Evolutionary conservation across 2,797 vertebrate species (phyloP), one percentile per base, ranked within the genome.

Genomic region (Gymnothorax reevesii): DNA sequence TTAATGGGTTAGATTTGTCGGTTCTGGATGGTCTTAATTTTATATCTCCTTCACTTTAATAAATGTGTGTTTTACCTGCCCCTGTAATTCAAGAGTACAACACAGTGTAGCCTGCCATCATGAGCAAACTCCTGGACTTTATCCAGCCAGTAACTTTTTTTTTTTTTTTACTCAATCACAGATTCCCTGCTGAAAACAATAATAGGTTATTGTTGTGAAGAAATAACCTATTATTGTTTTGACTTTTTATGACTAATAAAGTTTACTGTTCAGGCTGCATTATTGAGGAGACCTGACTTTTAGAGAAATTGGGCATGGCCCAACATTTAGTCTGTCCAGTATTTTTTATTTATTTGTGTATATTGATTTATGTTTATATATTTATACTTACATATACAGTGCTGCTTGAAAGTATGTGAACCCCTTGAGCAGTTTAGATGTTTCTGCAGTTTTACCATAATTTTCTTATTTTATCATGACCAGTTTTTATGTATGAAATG

Each of bases 271-370:
- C n/a, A 7, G 8, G n/a, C 22, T 55, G 20, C 17, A 54, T 80
- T 80, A 80, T 80, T 55, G n/a, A 80, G 55, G 49, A 80, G 77
- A 55, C 17, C 52, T 55, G 6, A 20, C 75, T 52, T 79, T 79
- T 20, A 79, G 75, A 15, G 75, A 79, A 79, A 49, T 20, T 79
- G 20, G 52, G 20, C n/a, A 17, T 54, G 12, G 77, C 77, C 22
- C 49, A 80, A 80, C 49, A 49, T 55, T 22, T 54, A n/a, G 20
- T 80, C 17, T 7, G 77, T 15, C 15, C 42, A 20, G 49, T 22
- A 52, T 77, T 77, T 6, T 25, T 42, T 42, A 42, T 42, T 42
- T 42, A 42, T 42, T 42, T 42, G 2, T n/a, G n/a, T n/a, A n/a
- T n/a, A n/a, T n/a, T n/a, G n/a, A n/a, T n/a, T n/a, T n/a, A n/a